A percentile compares a stretch with the other conserved stretches of the same genome.
Conservation (phyloP, 2,113 vertebrate species). For the Paedocypris sp. region DNA sequence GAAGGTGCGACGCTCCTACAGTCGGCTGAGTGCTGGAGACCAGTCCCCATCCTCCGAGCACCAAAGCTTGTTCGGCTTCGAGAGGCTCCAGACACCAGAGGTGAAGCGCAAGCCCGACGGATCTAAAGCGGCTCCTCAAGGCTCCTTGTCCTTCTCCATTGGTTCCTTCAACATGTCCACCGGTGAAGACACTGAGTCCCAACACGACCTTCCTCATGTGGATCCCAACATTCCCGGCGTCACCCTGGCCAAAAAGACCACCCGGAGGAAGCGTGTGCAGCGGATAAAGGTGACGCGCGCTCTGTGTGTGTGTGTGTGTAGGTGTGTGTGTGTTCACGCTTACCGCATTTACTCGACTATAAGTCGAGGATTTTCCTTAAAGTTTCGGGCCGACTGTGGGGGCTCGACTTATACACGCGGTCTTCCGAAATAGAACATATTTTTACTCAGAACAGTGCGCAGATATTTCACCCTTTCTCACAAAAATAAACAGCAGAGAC, state of each 20-base stretch:
- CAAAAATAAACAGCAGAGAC: too few relatives aligned
- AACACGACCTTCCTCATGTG: conserved; percentile 26
- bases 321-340: too few relatives aligned
- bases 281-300: conserved; percentile 65
- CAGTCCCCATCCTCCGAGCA: conserved; percentile 33
- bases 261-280: conserved; percentile 55
- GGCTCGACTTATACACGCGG: too few relatives aligned
- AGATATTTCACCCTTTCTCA: too few relatives aligned
- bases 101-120: conserved; percentile 35
- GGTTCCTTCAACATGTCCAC: conserved; percentile 42
- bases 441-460: too few relatives aligned
- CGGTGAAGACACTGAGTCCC: conserved; percentile 25
- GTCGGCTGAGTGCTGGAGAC: conserved; percentile 55
- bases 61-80: conserved; percentile 67
- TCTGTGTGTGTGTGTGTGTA: too few relatives aligned
- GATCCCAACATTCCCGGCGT: conserved; percentile 73
- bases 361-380: too few relatives aligned
- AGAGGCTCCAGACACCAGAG: conserved; percentile 54
- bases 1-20: conserved; percentile 78
- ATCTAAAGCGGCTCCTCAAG: conserved; percentile 13
- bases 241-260: conserved; percentile 52
- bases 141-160: conserved; percentile 10
- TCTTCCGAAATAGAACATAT: too few relatives aligned
- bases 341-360: too few relatives aligned
- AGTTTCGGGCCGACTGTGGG: too few relatives aligned